Evolutionary conservation across 2,888 invertebrate species (phyloP).

Genomic region (Agonopterix heracliana): DNA sequence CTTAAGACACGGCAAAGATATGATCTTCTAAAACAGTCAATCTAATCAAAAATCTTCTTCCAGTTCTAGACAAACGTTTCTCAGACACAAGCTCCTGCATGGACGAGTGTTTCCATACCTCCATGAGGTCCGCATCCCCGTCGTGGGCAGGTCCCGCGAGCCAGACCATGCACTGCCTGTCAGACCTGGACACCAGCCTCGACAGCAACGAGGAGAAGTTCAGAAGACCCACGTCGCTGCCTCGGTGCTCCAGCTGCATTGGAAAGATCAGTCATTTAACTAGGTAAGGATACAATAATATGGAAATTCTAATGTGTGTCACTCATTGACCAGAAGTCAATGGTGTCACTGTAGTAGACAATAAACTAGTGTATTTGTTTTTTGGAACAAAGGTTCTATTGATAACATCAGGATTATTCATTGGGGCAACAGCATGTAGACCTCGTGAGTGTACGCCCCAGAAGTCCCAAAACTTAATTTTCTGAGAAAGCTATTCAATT

Average conservation of each 20-base stretch:
- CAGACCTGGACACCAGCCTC: constrained; percentile 57
- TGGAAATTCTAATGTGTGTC: too few species aligned
- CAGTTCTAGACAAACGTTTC: constrained; percentile 67
- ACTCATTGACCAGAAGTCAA: too few species aligned
- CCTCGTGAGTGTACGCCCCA: too few species aligned
- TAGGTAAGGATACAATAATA: constrained; percentile 36
- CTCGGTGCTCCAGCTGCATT: constrained; percentile 85
- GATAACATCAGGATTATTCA: too few species aligned
- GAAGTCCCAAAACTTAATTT: too few species aligned
- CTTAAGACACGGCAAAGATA: too few species aligned
- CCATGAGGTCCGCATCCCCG: constrained; percentile 59
- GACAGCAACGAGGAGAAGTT: constrained; percentile 63
- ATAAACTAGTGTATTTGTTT: too few species aligned
- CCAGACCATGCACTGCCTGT: constrained; percentile 68
- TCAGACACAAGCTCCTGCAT: constrained; percentile 63
- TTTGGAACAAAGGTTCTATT: too few species aligned
- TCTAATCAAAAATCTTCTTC: not conserved
- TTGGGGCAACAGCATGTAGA: too few species aligned
- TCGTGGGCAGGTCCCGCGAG: constrained; percentile 58
- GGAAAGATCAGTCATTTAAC: constrained; percentile 85
- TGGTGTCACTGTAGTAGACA: too few species aligned
- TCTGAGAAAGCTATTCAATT: too few species aligned
- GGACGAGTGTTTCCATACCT: constrained; percentile 64
- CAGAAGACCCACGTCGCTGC: constrained; percentile 64
- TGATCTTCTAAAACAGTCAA: too few species aligned